Conservation (phyloP, 2,113 vertebrate genomes). For the Todiramphus saurophagus region DNA sequence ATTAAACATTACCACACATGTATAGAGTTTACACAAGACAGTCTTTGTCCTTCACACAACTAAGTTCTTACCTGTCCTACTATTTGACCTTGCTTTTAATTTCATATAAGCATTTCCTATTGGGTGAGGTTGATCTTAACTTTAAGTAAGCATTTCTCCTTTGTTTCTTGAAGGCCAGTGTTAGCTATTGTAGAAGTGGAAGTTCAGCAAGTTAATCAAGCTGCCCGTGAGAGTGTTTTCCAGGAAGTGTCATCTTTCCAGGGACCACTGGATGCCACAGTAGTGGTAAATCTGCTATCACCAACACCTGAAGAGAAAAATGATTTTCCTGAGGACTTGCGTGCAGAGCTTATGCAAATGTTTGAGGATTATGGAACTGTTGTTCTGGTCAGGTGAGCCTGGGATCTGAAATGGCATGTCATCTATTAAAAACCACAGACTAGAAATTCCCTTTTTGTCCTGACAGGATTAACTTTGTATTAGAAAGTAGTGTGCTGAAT, state of each 20-base stretch:
- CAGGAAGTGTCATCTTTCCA: constrained; percentile 81
- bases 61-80: background rate
- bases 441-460: background rate
- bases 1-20: background rate
- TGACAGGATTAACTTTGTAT: background rate
- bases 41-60: background rate
- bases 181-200: constrained; percentile 83
- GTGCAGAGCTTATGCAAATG: constrained; percentile 76
- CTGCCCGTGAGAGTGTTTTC: constrained; percentile 77
- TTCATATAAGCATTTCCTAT: background rate
- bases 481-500: background rate
- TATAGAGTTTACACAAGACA: background rate
- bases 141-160: background rate
- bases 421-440: background rate
- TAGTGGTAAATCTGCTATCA: constrained; percentile 74
- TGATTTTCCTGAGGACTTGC: constrained; percentile 79
- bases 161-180: constrained; percentile 72
- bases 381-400: constrained; percentile 76
- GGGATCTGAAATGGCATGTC: background rate
- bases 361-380: constrained; percentile 77
- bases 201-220: constrained; percentile 77
- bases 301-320: constrained; percentile 71
- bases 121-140: background rate
- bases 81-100: background rate
- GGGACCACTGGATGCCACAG: constrained; percentile 80